Conservation (phyloP, 1,140 invertebrate genomes). For the Scaptomyza graminum region DNA sequence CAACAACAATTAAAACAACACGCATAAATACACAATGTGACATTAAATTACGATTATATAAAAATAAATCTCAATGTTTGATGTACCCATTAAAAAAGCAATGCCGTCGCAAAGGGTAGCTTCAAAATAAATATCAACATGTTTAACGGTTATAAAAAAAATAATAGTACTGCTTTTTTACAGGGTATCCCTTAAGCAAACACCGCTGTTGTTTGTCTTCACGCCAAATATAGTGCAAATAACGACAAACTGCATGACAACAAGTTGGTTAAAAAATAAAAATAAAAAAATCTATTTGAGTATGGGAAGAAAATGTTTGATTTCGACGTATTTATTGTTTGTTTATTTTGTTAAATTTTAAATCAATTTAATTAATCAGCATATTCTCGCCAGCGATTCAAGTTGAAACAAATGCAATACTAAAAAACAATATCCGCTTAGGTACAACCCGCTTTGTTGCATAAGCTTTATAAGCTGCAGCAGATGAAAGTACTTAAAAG, state of each 20-base stretch:
- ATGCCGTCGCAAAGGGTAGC: neutral
- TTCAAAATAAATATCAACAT: neutral
- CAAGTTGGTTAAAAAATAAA: constrained; percentile 19
- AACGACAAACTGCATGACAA: constrained; percentile 6
- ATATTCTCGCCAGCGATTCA: constrained; percentile 38
- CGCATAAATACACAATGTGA: constrained; percentile 41
- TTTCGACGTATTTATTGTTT: constrained; percentile 33
- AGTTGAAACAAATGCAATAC: constrained; percentile 3
- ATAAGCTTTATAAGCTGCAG: too few relatives aligned
- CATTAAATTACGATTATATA: constrained; percentile 69
- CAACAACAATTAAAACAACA: constrained; percentile 72
- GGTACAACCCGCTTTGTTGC: too few relatives aligned
- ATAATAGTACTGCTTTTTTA: too few relatives aligned
- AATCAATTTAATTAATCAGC: constrained; percentile 72
- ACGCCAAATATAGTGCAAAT: too few relatives aligned
- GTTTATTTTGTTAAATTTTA: constrained; percentile 71
- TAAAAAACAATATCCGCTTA: too few relatives aligned
- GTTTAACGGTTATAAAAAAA: too few relatives aligned
- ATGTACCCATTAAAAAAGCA: neutral
- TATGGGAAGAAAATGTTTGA: constrained; percentile 47
- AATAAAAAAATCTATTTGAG: constrained; percentile 17
- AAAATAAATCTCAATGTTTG: constrained; percentile 12
- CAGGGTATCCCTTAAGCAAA: constrained; percentile 1
- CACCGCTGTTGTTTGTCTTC: neutral
- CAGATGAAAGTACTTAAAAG: too few relatives aligned